A percentile compares a stretch with the other conserved stretches of the same genome.
Evolutionary conservation across 2,113 vertebrate genomes (phyloP).

Genomic region (Hydrochoerus hydrochaeris): DNA sequence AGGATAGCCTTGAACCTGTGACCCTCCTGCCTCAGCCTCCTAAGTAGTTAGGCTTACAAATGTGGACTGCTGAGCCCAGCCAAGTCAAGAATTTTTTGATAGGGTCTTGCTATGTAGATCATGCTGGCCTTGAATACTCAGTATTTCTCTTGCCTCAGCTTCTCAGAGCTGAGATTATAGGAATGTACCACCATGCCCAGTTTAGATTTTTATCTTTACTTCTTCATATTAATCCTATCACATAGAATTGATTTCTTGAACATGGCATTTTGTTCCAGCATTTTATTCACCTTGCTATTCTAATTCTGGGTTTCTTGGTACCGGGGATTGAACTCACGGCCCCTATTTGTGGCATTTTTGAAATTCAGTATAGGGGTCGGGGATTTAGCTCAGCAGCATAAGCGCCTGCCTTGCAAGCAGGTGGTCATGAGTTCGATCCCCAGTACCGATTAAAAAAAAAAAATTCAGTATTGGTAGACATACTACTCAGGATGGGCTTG

Average conservation of each 20-base stretch:
- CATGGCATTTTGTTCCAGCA: background rate
- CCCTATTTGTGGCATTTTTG: background rate
- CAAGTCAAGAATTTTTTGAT: background rate
- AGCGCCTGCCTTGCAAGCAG: too few species aligned
- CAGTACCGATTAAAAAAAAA: too few species aligned
- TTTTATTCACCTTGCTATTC: background rate
- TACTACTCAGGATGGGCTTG: background rate
- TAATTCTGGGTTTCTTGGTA: background rate
- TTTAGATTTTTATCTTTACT: background rate
- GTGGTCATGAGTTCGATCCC: too few species aligned
- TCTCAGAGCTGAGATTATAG: background rate
- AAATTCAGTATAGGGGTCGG: too few species aligned
- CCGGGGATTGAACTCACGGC: too few species aligned
- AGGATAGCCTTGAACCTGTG: background rate
- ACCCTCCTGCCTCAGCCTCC: background rate
- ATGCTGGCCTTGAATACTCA: background rate
- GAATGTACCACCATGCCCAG: background rate
- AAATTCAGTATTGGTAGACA: background rate
- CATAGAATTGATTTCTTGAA: background rate
- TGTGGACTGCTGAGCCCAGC: background rate
- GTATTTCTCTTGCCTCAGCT: background rate
- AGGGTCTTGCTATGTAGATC: background rate
- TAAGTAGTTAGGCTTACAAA: background rate
- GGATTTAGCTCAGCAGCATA: too few species aligned
- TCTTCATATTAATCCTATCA: background rate